These are phyloP conservation scores for Yponomeuta cagnagella DNA, from an alignment of 2,888 invertebrate genomes.

Conservation along the genomic window DNA sequence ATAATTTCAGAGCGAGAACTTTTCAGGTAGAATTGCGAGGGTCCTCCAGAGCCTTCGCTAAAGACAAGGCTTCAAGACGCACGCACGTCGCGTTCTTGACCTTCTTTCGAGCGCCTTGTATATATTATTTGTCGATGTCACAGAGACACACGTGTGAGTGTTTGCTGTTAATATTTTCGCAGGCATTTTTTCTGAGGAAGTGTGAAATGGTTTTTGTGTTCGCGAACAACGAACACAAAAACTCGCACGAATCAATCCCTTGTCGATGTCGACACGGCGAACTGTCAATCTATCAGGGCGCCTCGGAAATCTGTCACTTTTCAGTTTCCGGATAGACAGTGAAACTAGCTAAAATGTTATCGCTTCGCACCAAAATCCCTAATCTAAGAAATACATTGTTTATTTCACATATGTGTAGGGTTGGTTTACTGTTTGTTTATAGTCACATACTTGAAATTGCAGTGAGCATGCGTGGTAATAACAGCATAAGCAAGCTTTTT, in stretches of 20 bases:
- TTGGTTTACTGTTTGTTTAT: no score
- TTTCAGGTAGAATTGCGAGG: slow-evolving; percentile 6
- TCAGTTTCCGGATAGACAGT: background rate
- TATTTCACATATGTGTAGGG: no score
- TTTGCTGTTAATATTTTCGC: no score
- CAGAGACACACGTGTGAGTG: no score
- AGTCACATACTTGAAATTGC: no score
- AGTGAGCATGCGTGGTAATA: no score
- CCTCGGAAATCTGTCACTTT: background rate
- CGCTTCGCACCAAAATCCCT: background rate
- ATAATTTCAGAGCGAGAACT: slow-evolving; percentile 1
- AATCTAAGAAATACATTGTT: no score
- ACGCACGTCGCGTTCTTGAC: background rate
- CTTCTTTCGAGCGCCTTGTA: background rate
- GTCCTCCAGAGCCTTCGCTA: slow-evolving; percentile 6
- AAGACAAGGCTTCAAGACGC: background rate
- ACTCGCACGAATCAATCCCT: background rate
- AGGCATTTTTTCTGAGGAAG: background rate
- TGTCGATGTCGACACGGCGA: background rate
- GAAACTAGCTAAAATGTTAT: background rate
- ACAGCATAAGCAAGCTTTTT: no score
- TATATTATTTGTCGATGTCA: no score
- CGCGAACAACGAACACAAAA: background rate
- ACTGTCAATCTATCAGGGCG: background rate
- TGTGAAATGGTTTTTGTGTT: background rate